Evolutionary conservation across 2,113 vertebrate species (phyloP).

Genomic region (Megaceryle maxima): DNA sequence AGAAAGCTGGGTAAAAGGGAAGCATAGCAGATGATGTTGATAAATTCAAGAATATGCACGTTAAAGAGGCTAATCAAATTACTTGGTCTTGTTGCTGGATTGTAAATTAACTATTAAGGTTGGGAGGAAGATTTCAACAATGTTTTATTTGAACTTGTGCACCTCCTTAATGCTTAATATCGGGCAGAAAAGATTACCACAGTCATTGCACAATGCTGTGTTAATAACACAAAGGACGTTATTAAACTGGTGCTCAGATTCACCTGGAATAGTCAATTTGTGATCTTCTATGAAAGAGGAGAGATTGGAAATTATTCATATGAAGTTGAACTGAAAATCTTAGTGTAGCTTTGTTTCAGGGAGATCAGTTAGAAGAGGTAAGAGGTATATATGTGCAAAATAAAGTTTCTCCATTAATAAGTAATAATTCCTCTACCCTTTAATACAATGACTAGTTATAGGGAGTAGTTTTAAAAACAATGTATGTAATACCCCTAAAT

Average conservation of each 20-base stretch:
- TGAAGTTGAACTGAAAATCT: not conserved
- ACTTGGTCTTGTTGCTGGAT: not conserved
- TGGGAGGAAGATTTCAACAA: not conserved
- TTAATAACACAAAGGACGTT: not conserved
- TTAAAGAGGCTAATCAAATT: constrained; percentile 34
- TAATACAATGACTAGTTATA: not conserved
- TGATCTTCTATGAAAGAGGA: not conserved
- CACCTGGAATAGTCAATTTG: not conserved
- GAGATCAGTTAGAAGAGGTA: not conserved
- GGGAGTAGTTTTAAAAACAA: not conserved
- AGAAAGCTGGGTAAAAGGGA: constrained; percentile 57
- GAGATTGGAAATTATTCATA: not conserved
- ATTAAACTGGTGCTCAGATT: not conserved
- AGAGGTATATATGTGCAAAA: not conserved
- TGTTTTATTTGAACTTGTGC: not conserved
- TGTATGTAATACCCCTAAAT: not conserved
- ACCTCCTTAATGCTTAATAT: not conserved
- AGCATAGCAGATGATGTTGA: constrained; percentile 39
- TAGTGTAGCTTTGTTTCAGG: not conserved
- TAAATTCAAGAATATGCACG: constrained; percentile 59
- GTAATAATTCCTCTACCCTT: not conserved
- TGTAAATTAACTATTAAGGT: constrained; percentile 17
- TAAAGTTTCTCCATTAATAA: not conserved
- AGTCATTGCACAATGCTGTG: not conserved
- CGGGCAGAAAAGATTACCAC: not conserved